Conservation (phyloP, 1,140 invertebrate genomes). For the Campoletis sonorensis region DNA sequence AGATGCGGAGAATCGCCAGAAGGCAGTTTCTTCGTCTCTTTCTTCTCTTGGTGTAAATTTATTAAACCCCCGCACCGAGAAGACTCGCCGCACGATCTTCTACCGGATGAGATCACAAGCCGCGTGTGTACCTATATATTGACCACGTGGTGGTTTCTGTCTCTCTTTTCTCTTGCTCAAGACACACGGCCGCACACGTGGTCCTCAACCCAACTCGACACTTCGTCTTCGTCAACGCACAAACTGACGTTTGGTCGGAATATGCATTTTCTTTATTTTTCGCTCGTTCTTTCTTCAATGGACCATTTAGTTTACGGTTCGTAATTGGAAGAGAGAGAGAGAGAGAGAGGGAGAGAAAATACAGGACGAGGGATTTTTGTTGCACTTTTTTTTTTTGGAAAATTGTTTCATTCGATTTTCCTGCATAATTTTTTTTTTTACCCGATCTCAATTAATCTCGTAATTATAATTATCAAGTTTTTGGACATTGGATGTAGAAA, state of each 20-base stretch:
- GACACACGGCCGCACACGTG: slow-evolving; percentile 11
- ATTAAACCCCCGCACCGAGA: slow-evolving; percentile 9
- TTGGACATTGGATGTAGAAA: no score
- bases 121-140: neutral
- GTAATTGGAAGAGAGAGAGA: no score
- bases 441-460: no score
- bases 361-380: no score
- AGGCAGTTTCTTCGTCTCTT: neutral
- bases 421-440: no score
- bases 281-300: neutral
- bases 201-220: neutral
- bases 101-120: slow-evolving; percentile 34
- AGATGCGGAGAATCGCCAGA: slow-evolving; percentile 26
- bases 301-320: no score
- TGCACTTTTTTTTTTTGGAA: no score
- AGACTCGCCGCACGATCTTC: neutral
- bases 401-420: no score
- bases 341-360: no score
- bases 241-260: neutral
- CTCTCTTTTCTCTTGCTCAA: neutral
- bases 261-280: neutral
- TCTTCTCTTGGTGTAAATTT: slow-evolving; percentile 27
- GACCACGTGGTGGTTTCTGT: no score
- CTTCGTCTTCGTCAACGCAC: neutral
- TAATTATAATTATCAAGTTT: no score